Conservation (phyloP, 2,888 invertebrate species). For the Parnassius mnemosyne region DNA sequence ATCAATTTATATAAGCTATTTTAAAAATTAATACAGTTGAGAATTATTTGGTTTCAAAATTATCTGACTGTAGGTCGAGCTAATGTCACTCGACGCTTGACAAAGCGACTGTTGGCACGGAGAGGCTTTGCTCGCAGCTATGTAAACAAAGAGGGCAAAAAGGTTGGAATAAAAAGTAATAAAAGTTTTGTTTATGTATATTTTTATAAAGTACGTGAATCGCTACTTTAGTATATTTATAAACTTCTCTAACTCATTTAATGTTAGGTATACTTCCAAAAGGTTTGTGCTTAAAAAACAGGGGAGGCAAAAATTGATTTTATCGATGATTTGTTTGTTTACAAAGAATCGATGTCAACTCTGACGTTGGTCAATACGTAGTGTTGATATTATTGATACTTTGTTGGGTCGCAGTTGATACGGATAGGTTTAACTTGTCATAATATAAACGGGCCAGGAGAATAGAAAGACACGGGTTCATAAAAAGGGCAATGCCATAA, state of each 20-base stretch:
- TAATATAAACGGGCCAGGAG: slow-evolving; percentile 54
- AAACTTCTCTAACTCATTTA: not conserved
- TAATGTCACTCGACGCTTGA: slow-evolving; percentile 74
- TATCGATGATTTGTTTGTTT: slow-evolving; percentile 1
- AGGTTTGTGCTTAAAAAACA: no score
- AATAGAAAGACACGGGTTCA: slow-evolving; percentile 46
- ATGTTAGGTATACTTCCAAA: no score
- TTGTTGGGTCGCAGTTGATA: slow-evolving; percentile 28
- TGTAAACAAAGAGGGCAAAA: slow-evolving; percentile 69
- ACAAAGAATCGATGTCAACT: slow-evolving; percentile 7
- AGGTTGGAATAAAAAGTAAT: slow-evolving; percentile 60
- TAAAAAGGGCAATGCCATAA: slow-evolving; percentile 60
- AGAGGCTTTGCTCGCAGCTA: slow-evolving; percentile 71
- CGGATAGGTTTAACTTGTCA: slow-evolving; percentile 60
- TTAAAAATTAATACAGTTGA: slow-evolving; percentile 46
- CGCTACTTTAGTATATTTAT: slow-evolving; percentile 39
- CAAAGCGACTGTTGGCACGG: slow-evolving; percentile 77
- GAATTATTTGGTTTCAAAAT: slow-evolving; percentile 69
- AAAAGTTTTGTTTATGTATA: slow-evolving; percentile 57
- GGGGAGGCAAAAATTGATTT: not conserved
- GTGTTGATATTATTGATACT: not conserved
- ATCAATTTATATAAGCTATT: slow-evolving; percentile 32
- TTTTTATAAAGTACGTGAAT: slow-evolving; percentile 43
- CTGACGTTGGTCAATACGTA: not conserved
- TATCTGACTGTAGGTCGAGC: slow-evolving; percentile 70